A percentile compares a stretch with the other conserved stretches of the same genome.
phyloP scores from a whole-genome alignment of 2,888 invertebrate species.

The Endomychus coccineus region DNA sequence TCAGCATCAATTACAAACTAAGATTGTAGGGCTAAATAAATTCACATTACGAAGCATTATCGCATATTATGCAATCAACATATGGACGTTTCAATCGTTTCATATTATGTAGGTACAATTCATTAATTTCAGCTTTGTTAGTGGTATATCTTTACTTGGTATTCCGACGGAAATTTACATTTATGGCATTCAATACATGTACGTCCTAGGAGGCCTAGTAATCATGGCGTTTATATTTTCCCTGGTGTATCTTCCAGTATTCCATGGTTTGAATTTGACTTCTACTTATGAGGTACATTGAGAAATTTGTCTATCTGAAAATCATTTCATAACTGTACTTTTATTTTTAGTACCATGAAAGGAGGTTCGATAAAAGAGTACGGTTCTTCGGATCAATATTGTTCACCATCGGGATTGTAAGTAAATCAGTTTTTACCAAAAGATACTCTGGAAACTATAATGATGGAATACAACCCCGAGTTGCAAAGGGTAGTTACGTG shows the following conservation, averaged over 20 bases:
- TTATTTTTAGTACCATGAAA: constrained; percentile 59
- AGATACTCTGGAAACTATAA: too few relatives aligned
- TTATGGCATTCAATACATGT: constrained; percentile 71
- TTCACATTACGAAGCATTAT: too few relatives aligned
- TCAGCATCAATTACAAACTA: too few relatives aligned
- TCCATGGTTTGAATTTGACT: constrained; percentile 64
- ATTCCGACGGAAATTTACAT: constrained; percentile 76
- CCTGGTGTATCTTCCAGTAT: constrained; percentile 63
- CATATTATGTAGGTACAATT: too few relatives aligned
- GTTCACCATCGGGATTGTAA: constrained; percentile 62
- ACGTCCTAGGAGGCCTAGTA: constrained; percentile 55
- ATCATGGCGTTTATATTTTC: constrained; percentile 61
- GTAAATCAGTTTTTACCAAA: too few relatives aligned
- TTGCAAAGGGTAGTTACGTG: too few relatives aligned
- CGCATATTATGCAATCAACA: too few relatives aligned
- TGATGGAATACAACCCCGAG: too few relatives aligned
- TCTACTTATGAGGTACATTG: constrained; percentile 67
- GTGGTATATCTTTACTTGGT: constrained; percentile 70
- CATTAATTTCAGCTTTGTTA: constrained; percentile 54
- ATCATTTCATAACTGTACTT: constrained; percentile 3
- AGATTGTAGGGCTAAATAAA: too few relatives aligned
- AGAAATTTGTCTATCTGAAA: background rate
- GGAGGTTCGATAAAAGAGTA: constrained; percentile 61
- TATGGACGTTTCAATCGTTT: too few relatives aligned
- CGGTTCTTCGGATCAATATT: constrained; percentile 63